Base-by-base conservation (phyloP, 1,140 invertebrate species). In the Lamellibrachia luymesi region DNA sequence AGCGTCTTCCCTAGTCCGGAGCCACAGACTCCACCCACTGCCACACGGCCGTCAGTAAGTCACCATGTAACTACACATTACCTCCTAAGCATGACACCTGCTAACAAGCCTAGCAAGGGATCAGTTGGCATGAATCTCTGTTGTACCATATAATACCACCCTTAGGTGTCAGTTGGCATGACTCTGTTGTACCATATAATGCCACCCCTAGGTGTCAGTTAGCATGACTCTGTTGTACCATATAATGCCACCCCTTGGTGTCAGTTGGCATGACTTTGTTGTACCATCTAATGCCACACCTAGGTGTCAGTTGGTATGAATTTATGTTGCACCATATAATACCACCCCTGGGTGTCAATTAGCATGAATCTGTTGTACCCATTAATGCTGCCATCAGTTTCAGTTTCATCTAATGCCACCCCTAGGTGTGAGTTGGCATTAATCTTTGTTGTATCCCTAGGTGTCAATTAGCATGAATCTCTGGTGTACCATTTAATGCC, bases 121-220 rank as follows among this genome's bases (percentile, higher is more conserved):
- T 50, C n/a, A 50, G 50, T 50, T 91, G 90, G 2, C 90, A 8
- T 10, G 49, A 25, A 13, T 91, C 38, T 7, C 50, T 50, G 5
- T 50, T 49, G 38, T 91, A 91, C 50, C 17, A 4, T 91, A 2
- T 13, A 2, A 91, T 91, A 2, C 4, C 64, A 80, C 4, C 64
- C 52, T 0, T 22, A 80, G 0, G 64, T 80, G 64, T 80, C 4
- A 80, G 22, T 91, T 91, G 90, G 90, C 27, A 22, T 8, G 89
- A 50, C 80, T n/a, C n/a, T 80, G 10, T 25, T 92, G 52, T 91
- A n/a, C 50, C 7, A 7, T 90, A 1, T 50, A 7, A 91, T 64
- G 80, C 50, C 8, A 93, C 13, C 2, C 98, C 98, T 93, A 98
- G 98, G 98, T 95, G 98, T 98, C 91, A 98, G 98, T 64, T 92